phyloP scores from a whole-genome alignment of 2,113 vertebrate genomes.

The Calidris pygmaea region DNA sequence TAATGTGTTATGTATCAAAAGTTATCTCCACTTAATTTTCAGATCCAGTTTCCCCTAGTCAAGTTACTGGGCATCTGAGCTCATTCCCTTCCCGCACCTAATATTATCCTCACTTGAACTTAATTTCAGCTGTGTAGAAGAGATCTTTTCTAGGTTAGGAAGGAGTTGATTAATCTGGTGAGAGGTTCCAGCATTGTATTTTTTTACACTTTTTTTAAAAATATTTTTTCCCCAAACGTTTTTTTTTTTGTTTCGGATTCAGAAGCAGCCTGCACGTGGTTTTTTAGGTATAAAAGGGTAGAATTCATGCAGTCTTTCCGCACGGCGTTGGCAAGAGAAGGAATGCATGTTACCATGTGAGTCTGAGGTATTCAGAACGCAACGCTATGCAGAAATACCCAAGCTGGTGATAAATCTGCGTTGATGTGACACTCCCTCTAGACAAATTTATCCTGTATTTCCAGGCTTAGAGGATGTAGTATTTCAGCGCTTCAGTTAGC shows the following conservation, averaged over 20 bases:
- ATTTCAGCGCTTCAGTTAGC: background rate
- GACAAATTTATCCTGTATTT: background rate
- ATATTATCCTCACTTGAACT: background rate
- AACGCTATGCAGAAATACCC: background rate
- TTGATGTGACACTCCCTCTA: background rate
- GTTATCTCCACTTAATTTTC: background rate
- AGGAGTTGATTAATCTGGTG: background rate
- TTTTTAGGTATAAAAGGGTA: background rate
- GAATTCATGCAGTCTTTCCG: background rate
- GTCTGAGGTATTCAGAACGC: background rate
- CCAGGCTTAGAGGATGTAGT: background rate
- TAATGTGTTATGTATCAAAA: background rate
- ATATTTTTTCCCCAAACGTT: background rate
- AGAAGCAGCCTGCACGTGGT: background rate
- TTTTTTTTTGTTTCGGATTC: background rate
- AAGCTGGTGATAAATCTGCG: background rate
- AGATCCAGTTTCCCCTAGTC: background rate
- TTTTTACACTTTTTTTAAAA: background rate
- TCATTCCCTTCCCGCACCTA: background rate
- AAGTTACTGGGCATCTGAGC: background rate
- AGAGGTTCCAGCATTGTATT: background rate
- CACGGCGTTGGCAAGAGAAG: background rate
- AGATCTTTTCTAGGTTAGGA: background rate
- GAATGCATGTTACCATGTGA: background rate
- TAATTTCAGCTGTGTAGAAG: background rate